Base-by-base conservation (phyloP, 2,888 invertebrate species). In the Epinotia nisella region DNA sequence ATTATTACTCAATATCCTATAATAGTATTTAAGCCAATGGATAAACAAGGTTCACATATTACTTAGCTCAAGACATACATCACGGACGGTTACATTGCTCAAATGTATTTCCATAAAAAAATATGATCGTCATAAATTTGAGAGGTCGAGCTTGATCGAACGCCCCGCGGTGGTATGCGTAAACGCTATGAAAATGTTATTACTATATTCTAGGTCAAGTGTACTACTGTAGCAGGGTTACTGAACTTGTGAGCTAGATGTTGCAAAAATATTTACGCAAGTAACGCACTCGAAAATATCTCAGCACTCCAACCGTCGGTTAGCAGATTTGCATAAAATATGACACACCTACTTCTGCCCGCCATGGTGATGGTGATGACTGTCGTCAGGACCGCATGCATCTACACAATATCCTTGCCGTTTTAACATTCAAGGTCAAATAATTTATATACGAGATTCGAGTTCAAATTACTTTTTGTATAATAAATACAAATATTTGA, bases 101-200 rank as follows among this genome's bases (percentile, higher is more conserved):
- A 59, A 59, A 39, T 39, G 17, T 35, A 39, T 39, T 39, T 59
- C 17, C 59, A 17, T 39, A 39, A 59, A 59, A 59, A 39, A 11
- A 59, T 59, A 59, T 59, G 17, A 17, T 35, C 17, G 39, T 39
- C 59, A 35, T 59, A 59, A 59, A 59, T 59, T 59, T 35, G 35
- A 39, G 59, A 59, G 39, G 7, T 49, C n/a, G 49, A n/a, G 5
- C n/a, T 39, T 17, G 59, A 59, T 35, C 35, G 59, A 59, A 59
- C 35, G 58, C 13, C 29, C 13, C 5, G 59, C 59, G 59, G 19
- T 59, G 59, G 39, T 59, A 39, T 59, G 24, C 15, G 56, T 56
- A 56, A 56, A 59, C 59, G 35, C 17, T 11, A 17, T 39, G 35
- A 11, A 59, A 59, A 39, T 39, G 35, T 59, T 59, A 39, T 59